phyloP scores from a whole-genome alignment of 2,888 invertebrate genomes.

The Oxytorus armatus region DNA sequence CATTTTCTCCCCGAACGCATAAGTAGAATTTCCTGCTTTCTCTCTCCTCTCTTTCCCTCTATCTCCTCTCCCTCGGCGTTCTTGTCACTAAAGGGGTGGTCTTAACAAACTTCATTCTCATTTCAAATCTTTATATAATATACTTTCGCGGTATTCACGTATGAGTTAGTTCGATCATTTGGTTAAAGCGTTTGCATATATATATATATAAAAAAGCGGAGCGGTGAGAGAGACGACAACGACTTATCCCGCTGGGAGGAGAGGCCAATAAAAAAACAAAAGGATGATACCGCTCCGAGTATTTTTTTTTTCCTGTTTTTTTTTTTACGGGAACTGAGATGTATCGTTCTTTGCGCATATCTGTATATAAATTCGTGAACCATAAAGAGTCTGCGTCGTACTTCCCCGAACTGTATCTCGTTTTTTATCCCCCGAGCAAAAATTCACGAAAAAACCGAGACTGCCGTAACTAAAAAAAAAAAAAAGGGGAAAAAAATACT shows the following conservation, averaged over 20 bases:
- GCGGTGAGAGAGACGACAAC: constrained; percentile 30
- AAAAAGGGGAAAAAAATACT: not conserved
- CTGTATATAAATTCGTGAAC: not conserved
- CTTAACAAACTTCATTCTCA: constrained; percentile 59
- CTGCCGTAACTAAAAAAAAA: not conserved
- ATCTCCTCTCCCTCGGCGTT: not conserved
- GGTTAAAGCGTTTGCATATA: constrained; percentile 56
- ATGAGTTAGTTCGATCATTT: constrained; percentile 64
- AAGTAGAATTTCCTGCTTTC: constrained; percentile 14
- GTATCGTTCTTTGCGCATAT: constrained; percentile 3
- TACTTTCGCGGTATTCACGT: constrained; percentile 49
- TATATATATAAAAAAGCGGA: constrained; percentile 1
- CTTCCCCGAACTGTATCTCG: constrained; percentile 37
- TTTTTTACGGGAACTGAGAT: constrained; percentile 40
- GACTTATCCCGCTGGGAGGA: constrained; percentile 57
- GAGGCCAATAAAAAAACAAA: constrained; percentile 48
- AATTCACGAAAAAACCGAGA: constrained; percentile 13
- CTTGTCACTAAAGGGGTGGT: constrained; percentile 35
- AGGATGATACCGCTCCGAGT: constrained; percentile 44
- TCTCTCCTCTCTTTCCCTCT: not conserved
- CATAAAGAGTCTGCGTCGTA: constrained; percentile 2
- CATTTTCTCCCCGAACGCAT: constrained; percentile 38
- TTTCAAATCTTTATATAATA: constrained; percentile 50
- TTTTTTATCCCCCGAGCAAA: not conserved
- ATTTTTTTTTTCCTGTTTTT: too few species aligned